Base-by-base conservation (phyloP, 1,140 invertebrate species). In the Hestina assimilis region DNA sequence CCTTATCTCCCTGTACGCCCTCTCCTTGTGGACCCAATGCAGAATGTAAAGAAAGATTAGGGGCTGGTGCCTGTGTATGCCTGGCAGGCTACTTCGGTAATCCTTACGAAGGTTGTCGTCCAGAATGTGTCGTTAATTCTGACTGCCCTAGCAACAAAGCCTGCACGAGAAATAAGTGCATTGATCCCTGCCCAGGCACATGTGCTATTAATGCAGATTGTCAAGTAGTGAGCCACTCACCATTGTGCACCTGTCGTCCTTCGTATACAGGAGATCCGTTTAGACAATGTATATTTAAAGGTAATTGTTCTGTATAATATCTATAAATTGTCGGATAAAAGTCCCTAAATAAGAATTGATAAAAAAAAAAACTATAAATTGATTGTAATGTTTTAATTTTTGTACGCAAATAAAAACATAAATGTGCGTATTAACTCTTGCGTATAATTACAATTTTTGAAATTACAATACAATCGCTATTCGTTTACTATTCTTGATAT, bases 171-270 rank as follows among this genome's bases (percentile, higher is more conserved):
- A 93, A 93, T 66, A 94, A 93, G 89, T 94, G 93, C 68, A 86
- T 84, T 57, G 91, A 95, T 83, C 94, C 94, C 9, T 95, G 94
- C 69, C 89, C 90, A 1, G 93, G 92, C 46, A 92, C 92, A 12
- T 96, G 95, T 79, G 95, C 94, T 9, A 66, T 89, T 20, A 93
- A 93, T 83, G 93, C 95, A 2, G 90, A 93, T 50, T 95, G 95
- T 78, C 89, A 90, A 67, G 93, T 95, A 1, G 90, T 92, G 1
- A 95, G 94, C 77, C 94, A 96, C 83, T 90, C 92, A n/a, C 93
- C 95, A 15, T 90, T 93, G 42, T 96, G 95, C 72, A 92, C 90
- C 23, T 96, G 94, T 74, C 88, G 92, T n/a, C 64, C 88, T 15
- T 92, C 92, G 53, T 95, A 91, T 54, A 92, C 91, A 33, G 95